Percentiles rank a stretch among this genome's conserved stretches.
These are phyloP conservation scores for Rhopalosiphum maidis DNA, from an alignment of 1,140 invertebrate species.

Conservation along the genomic window DNA sequence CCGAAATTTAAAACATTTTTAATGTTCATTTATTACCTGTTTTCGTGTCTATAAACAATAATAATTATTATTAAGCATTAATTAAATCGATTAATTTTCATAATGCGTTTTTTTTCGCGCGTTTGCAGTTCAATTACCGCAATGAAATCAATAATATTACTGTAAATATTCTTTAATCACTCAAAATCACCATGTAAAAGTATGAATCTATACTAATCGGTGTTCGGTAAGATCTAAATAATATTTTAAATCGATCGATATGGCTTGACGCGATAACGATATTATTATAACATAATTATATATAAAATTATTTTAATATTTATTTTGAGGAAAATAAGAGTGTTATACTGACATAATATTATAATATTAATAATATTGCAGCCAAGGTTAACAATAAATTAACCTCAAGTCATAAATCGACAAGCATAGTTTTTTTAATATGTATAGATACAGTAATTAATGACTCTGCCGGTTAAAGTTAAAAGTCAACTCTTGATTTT, in stretches of 20 bases:
- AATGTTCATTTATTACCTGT: not conserved
- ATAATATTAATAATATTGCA: not conserved
- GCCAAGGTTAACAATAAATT: not conserved
- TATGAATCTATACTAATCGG: not conserved
- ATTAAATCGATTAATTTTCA: not conserved
- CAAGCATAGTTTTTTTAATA: not conserved
- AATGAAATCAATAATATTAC: not conserved
- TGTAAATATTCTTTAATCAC: not conserved
- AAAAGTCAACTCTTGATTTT: too few species aligned
- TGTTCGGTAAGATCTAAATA: not conserved
- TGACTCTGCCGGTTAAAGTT: too few species aligned
- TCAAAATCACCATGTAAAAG: not conserved
- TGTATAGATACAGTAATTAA: not conserved
- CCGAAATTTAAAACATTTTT: not conserved
- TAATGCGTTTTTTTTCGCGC: not conserved
- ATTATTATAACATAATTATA: not conserved
- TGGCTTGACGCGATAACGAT: not conserved
- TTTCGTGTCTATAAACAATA: conserved; percentile 13
- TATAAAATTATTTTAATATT: not conserved
- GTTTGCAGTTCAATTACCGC: not conserved
- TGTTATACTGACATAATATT: not conserved
- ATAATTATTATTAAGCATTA: not conserved
- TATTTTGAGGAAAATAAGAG: not conserved
- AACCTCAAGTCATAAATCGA: not conserved
- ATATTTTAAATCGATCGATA: not conserved